A percentile compares a stretch with the other conserved stretches of the same genome.
These are phyloP conservation scores for Monopis laevigella DNA, from an alignment of 2,888 invertebrate species.

Conservation along the genomic window DNA sequence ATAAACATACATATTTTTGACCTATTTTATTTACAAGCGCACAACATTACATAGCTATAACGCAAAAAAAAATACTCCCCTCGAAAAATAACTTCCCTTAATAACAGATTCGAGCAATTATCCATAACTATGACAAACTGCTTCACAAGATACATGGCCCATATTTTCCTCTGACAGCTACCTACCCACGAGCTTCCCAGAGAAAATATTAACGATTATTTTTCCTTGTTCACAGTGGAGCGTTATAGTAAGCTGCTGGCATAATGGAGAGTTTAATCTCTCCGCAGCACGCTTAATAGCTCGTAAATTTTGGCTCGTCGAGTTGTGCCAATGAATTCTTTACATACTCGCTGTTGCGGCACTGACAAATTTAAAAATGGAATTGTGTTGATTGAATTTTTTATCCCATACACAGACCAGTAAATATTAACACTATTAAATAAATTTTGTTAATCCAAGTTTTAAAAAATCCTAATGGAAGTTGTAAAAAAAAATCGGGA, in stretches of 20 bases:
- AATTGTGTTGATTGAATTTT: constrained; percentile 6
- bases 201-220: neutral
- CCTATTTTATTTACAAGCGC: too few relatives aligned
- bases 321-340: constrained; percentile 12
- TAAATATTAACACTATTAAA: too few relatives aligned
- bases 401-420: constrained; percentile 3
- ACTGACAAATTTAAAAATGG: constrained; percentile 6
- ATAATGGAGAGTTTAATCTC: constrained; percentile 7
- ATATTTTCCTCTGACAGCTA: constrained; percentile 3
- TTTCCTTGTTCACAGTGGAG: constrained; percentile 6
- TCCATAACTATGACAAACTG: constrained; percentile 5
- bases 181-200: neutral
- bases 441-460: too few relatives aligned
- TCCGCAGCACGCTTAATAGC: constrained; percentile 11
- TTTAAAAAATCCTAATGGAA: too few relatives aligned
- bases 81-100: too few relatives aligned
- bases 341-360: constrained; percentile 1
- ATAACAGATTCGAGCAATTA: constrained; percentile 6
- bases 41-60: too few relatives aligned
- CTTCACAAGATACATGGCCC: neutral
- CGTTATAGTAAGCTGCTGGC: constrained; percentile 9
- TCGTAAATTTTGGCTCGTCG: constrained; percentile 10
- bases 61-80: too few relatives aligned
- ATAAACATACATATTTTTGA: too few relatives aligned
- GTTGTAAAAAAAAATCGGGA: too few relatives aligned